A percentile compares a stretch with the other conserved stretches of the same genome.
Conservation (phyloP, 1,140 invertebrate species). For the Zaprionus inermis region DNA sequence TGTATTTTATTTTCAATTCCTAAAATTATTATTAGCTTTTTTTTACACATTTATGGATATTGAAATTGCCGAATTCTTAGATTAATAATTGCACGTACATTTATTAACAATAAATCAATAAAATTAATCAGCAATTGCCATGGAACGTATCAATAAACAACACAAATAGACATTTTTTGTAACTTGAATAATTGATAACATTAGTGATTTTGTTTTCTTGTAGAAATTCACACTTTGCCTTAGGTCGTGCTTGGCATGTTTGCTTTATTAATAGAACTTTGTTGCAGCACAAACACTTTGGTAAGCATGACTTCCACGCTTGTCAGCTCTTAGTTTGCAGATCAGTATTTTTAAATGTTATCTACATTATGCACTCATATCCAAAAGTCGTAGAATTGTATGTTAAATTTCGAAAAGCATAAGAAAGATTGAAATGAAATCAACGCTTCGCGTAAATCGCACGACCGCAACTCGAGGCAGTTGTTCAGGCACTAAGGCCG, state of each 20-base stretch:
- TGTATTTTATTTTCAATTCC: neutral
- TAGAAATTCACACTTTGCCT: slow-evolving; percentile 2
- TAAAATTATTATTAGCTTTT: neutral
- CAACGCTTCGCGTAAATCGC: slow-evolving; percentile 12
- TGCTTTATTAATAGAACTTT: neutral
- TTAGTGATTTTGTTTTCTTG: neutral
- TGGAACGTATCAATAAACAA: slow-evolving; percentile 30
- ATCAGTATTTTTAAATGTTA: slow-evolving; percentile 40
- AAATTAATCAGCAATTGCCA: neutral
- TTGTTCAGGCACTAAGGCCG: slow-evolving; percentile 66
- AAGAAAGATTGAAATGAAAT: slow-evolving; percentile 9
- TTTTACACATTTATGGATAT: neutral
- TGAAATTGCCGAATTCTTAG: neutral
- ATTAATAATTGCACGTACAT: neutral
- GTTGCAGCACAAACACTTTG: neutral
- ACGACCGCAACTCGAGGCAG: slow-evolving; percentile 61
- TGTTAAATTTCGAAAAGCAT: slow-evolving; percentile 29
- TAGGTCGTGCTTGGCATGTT: neutral
- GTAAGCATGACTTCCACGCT: slow-evolving; percentile 12
- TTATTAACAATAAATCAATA: slow-evolving; percentile 24
- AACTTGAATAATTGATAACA: neutral
- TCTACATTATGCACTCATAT: slow-evolving; percentile 39
- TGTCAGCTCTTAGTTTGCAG: slow-evolving; percentile 12
- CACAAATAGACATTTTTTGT: neutral
- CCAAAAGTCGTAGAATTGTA: slow-evolving; percentile 38